Conservation (phyloP, 2,797 vertebrate species). For the Sebastes taczanowskii region DNA sequence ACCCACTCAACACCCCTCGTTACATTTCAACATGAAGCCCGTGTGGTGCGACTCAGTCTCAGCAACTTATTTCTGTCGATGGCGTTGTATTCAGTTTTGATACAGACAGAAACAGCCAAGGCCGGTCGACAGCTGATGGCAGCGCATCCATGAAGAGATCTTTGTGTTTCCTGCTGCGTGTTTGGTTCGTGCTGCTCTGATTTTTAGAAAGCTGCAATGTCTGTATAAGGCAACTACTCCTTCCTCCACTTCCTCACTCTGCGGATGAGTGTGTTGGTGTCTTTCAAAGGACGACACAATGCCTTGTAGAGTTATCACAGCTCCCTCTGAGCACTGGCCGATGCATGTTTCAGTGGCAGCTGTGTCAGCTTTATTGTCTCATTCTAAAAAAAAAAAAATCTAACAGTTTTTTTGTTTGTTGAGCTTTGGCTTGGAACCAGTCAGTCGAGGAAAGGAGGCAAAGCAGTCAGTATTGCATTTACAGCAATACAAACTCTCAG, state of each 20-base stretch:
- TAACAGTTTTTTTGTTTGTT: background rate
- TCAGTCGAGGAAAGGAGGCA: background rate
- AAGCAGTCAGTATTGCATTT: slow-evolving; percentile 28
- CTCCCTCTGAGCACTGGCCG: background rate
- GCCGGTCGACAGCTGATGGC: background rate
- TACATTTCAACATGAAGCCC: background rate
- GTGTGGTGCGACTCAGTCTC: background rate
- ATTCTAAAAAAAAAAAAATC: background rate
- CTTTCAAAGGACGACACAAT: background rate
- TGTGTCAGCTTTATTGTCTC: slow-evolving; percentile 1
- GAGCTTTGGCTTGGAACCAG: background rate
- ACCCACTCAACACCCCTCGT: background rate
- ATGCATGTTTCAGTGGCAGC: background rate
- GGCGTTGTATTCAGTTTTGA: background rate
- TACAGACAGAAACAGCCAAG: background rate
- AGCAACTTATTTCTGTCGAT: background rate
- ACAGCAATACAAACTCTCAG: background rate
- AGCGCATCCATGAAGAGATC: background rate
- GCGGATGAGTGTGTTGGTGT: background rate
- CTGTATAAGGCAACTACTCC: slow-evolving; percentile 17
- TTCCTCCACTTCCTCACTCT: background rate
- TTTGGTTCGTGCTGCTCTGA: too few species aligned
- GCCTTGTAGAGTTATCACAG: slow-evolving; percentile 1
- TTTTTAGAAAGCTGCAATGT: background rate
- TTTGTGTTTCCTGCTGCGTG: background rate